Base-by-base conservation (phyloP, 2,888 invertebrate genomes). In the Hipparchia sbordonii region DNA sequence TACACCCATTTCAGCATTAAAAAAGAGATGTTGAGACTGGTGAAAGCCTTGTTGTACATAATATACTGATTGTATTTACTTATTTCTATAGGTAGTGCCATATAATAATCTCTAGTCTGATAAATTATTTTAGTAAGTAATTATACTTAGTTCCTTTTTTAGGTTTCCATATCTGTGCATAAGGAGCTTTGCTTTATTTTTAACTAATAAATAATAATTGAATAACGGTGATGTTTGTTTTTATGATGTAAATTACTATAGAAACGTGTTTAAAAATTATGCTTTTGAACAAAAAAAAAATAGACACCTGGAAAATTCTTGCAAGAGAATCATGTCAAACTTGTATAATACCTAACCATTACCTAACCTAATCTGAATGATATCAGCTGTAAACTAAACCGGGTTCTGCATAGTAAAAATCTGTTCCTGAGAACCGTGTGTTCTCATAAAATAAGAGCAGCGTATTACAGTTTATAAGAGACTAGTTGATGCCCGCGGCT, bases 51-150 rank as follows among this genome's bases (percentile, higher is more conserved):
- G 54, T 69, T 51, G 54, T 54, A 63, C 23, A 62, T 46, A 39
- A 39, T 60, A 33, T 65, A 52, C 39, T 61, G 56, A 59, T 66
- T 33, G 9, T 33, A 39, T 39, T 39, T 56, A 72, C 54, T 59
- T 70, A 67, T 65, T 12, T 46, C 61, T 67, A 45, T 57, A 74
- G 77, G 39, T 39, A 39, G 39, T 69, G 72, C 68, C 76, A 79
- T 72, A 46, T 74, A 70, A 23, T 77, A 76, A 76, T 80, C 73
- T 80, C 80, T 81, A 80, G 79, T 80, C 78, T 79, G 77, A 76
- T 54, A 71, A 67, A 71, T 33, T 61, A 46, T 46, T 63, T 5
- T 9, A 46, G 39, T 52, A 23, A 52, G 0, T 54, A 39, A 23
- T 23, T 23, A 23, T 23, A 23, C 23, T 12, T 13, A n/a, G 52